Percentiles rank a stretch among this genome's conserved stretches.
phyloP scores from a whole-genome alignment of 1,140 invertebrate genomes.

The Orius insidiosus region DNA sequence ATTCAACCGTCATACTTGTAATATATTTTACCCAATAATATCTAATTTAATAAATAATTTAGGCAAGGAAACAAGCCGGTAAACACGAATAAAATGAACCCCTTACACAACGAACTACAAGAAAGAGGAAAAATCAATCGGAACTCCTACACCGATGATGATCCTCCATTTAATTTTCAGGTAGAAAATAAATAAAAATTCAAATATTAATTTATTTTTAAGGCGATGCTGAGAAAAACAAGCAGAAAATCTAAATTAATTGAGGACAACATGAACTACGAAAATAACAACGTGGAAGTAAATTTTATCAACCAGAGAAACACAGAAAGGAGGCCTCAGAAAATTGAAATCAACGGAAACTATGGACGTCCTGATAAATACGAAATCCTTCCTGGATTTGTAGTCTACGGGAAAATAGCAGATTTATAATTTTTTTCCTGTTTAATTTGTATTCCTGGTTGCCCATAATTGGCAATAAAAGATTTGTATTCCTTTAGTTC shows the following conservation, averaged over 20 bases:
- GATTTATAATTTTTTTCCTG: constrained; percentile 4
- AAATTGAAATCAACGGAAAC: constrained; percentile 10
- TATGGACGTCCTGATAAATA: constrained; percentile 3
- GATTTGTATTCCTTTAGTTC: no score
- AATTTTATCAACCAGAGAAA: background rate
- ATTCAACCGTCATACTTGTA: background rate
- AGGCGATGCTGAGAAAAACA: constrained; percentile 69
- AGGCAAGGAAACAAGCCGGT: background rate
- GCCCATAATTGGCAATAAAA: no score
- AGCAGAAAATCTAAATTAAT: constrained; percentile 23
- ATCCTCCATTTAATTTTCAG: constrained; percentile 65
- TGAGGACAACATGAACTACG: background rate
- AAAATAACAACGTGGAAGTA: background rate
- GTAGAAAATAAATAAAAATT: constrained; percentile 20
- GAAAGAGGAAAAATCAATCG: constrained; percentile 23
- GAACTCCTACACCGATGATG: constrained; percentile 32
- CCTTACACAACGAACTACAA: constrained; percentile 34
- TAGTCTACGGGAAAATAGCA: constrained; percentile 2
- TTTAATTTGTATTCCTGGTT: no score
- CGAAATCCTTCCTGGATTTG: constrained; percentile 13
- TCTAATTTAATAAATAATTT: constrained; percentile 7
- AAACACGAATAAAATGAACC: constrained; percentile 24
- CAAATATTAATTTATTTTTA: constrained; percentile 11
- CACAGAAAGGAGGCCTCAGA: constrained; percentile 6
- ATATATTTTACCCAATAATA: background rate